phyloP scores from a whole-genome alignment of 2,113 vertebrate species.

The Cyrtonyx montezumae region DNA sequence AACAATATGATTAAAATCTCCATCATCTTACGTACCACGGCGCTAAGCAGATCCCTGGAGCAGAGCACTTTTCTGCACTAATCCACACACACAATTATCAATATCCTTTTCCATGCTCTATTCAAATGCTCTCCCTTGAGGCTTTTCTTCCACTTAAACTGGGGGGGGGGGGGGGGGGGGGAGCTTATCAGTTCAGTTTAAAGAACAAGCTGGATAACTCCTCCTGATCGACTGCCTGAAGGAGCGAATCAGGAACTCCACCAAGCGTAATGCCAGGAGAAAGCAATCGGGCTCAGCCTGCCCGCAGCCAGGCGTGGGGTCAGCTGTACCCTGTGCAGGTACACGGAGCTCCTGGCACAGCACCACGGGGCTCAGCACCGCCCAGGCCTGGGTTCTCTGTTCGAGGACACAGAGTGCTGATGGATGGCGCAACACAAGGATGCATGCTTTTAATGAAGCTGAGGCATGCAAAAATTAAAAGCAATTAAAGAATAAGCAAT shows the following conservation, averaged over 20 bases:
- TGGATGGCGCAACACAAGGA: neutral
- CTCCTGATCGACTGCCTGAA: conserved; percentile 49
- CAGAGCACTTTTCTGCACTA: conserved; percentile 32
- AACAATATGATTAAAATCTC: conserved; percentile 60
- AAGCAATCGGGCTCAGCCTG: neutral
- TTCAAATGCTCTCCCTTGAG: conserved; percentile 48
- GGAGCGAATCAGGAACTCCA: conserved; percentile 26
- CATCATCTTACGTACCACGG: conserved; percentile 36
- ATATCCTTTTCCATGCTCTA: conserved; percentile 47
- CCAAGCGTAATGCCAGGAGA: neutral
- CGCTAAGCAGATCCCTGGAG: conserved; percentile 40
- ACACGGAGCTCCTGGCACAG: neutral
- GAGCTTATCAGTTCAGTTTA: conserved; percentile 31
- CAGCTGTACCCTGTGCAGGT: neutral
- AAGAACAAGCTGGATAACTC: conserved; percentile 46
- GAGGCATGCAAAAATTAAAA: neutral
- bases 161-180: neutral
- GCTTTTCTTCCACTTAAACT: conserved; percentile 52
- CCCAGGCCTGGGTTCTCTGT: fast-evolving
- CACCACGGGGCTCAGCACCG: neutral
- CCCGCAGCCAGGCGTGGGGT: neutral
- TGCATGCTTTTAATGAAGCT: neutral
- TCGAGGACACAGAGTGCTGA: neutral
- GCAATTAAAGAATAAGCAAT: neutral
- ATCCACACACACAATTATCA: conserved; percentile 52